Conservation (phyloP, 2,797 vertebrate genomes). For the Clarias pachynema region DNA sequence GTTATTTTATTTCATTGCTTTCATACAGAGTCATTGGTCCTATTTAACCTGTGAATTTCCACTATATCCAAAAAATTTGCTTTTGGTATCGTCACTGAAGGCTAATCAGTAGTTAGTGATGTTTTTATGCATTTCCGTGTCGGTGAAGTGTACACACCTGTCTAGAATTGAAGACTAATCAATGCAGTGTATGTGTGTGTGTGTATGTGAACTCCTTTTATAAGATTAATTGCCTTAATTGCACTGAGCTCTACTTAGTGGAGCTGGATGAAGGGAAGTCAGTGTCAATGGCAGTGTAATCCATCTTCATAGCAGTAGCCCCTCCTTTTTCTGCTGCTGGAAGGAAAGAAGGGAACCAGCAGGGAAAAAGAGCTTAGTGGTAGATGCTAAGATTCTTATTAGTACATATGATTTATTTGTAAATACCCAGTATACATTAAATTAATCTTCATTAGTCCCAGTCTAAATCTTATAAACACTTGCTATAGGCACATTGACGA, state of each 20-base stretch:
- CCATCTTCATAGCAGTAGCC: conserved; percentile 79
- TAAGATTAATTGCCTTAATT: conserved; percentile 83
- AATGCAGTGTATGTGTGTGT: conserved; percentile 38
- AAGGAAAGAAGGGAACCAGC: conserved; percentile 32
- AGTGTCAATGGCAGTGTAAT: conserved; percentile 77
- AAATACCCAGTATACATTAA: not conserved
- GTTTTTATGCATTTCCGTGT: conserved; percentile 34
- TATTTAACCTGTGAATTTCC: not conserved
- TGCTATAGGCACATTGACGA: not conserved
- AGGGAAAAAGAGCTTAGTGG: not conserved
- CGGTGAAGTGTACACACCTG: conserved; percentile 59
- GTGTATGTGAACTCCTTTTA: conserved; percentile 59
- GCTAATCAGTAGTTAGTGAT: conserved; percentile 44
- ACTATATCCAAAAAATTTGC: conserved; percentile 44
- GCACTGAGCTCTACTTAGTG: conserved; percentile 71
- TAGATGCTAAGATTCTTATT: conserved; percentile 29
- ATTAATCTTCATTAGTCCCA: not conserved
- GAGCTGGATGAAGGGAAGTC: conserved; percentile 66
- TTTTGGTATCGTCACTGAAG: conserved; percentile 40
- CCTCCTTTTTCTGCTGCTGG: conserved; percentile 60
- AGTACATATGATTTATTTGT: not conserved
- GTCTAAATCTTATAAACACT: not conserved
- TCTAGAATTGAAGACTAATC: conserved; percentile 56
- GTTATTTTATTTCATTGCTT: conserved; percentile 11
- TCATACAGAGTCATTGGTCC: not conserved